Conservation (phyloP, 2,888 invertebrate genomes). For the Athalia cordata region DNA sequence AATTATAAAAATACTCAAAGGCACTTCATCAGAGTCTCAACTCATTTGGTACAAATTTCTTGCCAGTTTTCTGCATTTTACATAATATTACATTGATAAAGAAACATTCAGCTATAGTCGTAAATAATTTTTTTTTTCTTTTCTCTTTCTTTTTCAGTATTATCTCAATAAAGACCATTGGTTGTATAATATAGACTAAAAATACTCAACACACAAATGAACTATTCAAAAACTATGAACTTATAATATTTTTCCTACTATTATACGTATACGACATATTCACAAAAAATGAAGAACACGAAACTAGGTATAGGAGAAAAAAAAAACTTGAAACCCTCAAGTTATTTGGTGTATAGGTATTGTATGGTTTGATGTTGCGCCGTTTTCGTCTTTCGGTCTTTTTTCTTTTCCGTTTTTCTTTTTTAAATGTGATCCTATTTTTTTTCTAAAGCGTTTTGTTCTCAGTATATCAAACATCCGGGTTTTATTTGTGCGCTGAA, state of each 20-base stretch:
- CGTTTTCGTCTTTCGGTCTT: not conserved
- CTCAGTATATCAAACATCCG: not conserved
- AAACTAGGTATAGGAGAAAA: conserved; percentile 12
- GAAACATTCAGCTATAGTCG: conserved; percentile 4
- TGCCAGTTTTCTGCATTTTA: conserved; percentile 8
- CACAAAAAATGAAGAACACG: conserved; percentile 5
- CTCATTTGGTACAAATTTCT: conserved; percentile 26
- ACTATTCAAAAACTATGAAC: conserved; percentile 7
- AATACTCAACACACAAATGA: not conserved
- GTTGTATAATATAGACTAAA: not conserved
- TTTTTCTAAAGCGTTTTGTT: too few species aligned
- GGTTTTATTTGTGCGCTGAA: not conserved
- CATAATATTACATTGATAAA: not conserved
- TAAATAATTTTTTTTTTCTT: not conserved
- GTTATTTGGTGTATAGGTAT: not conserved
- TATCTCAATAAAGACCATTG: too few species aligned
- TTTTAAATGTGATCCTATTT: not conserved
- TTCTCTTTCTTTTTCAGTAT: too few species aligned
- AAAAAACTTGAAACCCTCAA: conserved; percentile 18
- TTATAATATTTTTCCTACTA: not conserved
- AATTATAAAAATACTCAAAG: conserved; percentile 65
- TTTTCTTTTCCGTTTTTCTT: conserved; percentile 2
- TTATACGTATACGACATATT: conserved; percentile 21
- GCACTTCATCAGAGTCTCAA: conserved; percentile 63
- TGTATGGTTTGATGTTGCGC: conserved; percentile 9